Conservation (phyloP, 2,888 invertebrate genomes). For the Metalampra italica region DNA sequence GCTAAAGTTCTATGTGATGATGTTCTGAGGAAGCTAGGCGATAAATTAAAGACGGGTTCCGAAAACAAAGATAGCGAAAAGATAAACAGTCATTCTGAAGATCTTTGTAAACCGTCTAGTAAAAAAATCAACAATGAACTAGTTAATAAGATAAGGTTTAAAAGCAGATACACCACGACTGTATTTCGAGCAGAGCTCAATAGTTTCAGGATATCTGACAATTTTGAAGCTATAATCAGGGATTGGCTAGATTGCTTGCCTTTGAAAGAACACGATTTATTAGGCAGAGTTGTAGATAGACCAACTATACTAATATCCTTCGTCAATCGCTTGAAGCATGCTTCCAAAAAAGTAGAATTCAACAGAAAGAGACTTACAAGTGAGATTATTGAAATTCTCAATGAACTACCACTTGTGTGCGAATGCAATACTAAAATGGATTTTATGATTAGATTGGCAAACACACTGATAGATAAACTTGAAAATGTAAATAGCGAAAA, state of each 20-base stretch:
- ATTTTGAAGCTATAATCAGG: constrained; percentile 27
- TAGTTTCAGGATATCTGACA: constrained; percentile 7
- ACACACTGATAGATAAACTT: constrained; percentile 29
- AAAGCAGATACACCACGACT: constrained; percentile 2
- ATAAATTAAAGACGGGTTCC: constrained; percentile 11
- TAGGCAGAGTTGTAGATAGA: constrained; percentile 21
- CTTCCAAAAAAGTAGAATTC: constrained; percentile 18
- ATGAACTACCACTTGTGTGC: constrained; percentile 33
- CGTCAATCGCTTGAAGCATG: constrained; percentile 23
- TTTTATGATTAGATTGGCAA: constrained; percentile 32
- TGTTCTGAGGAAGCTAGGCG: constrained; percentile 14
- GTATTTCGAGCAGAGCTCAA: constrained; percentile 19
- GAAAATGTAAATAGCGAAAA: constrained; percentile 6
- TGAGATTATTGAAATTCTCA: constrained; percentile 29
- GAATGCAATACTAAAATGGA: constrained; percentile 21
- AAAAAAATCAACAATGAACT: background rate
- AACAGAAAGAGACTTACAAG: constrained; percentile 22
- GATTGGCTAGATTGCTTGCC: constrained; percentile 37
- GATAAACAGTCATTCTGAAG: background rate
- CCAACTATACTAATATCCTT: constrained; percentile 22
- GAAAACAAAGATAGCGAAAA: constrained; percentile 3
- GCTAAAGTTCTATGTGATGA: constrained; percentile 11
- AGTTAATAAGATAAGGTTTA: constrained; percentile 1
- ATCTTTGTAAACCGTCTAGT: constrained; percentile 3
- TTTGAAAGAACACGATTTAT: constrained; percentile 22